Evolutionary conservation across 2,113 vertebrate species (phyloP).

Genomic region (Nematolebias whitei): DNA sequence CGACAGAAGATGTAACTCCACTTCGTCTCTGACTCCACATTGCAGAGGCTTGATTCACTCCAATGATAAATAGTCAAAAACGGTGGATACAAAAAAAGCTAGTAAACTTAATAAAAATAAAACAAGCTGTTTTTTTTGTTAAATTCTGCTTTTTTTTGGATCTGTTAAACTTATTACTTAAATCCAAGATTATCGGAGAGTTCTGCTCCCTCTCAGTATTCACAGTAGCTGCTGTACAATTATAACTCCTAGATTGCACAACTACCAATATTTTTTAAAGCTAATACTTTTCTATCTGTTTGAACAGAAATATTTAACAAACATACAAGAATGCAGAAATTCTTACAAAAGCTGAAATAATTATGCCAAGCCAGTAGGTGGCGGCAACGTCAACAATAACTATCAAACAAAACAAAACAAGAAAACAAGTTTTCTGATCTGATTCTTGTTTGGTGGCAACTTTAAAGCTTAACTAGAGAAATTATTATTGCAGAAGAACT

Average conservation of each 20-base stretch:
- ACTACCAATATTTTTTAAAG: neutral
- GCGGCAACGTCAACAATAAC: neutral
- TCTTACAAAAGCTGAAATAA: neutral
- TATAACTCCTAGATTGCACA: neutral
- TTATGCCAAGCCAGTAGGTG: neutral
- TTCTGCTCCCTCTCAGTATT: constrained; percentile 14
- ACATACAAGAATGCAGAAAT: neutral
- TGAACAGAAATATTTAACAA: neutral
- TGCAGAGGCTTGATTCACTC: neutral
- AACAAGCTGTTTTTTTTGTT: neutral
- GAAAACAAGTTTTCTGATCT: no score
- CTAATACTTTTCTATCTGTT: neutral
- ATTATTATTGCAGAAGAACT: no score
- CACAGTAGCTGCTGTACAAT: constrained; percentile 39
- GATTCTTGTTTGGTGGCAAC: no score
- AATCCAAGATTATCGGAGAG: constrained; percentile 6
- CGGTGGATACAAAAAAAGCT: neutral
- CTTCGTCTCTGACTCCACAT: constrained; percentile 5
- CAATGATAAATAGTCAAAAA: constrained; percentile 19
- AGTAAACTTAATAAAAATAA: neutral
- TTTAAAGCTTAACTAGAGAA: no score
- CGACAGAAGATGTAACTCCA: neutral
- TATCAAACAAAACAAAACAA: no score
- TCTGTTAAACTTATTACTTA: neutral
- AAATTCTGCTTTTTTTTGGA: no score